Evolutionary conservation across 2,888 invertebrate genomes (phyloP).

Genomic region (Scaptomyza cyrtandrae): DNA sequence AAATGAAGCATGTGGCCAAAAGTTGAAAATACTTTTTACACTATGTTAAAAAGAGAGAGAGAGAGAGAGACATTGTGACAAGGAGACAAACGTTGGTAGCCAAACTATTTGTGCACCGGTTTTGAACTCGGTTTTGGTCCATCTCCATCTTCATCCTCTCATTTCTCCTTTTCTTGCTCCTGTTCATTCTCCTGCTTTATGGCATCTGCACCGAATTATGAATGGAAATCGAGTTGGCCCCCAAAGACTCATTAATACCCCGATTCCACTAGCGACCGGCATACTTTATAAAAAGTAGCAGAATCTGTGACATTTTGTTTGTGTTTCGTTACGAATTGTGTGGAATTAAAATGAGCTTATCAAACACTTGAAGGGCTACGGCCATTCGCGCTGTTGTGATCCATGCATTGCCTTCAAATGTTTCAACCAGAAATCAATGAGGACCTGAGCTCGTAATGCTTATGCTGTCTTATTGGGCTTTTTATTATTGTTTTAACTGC

Average conservation of each 20-base stretch:
- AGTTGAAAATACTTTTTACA: constrained; percentile 73
- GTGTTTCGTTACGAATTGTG: too few relatives aligned
- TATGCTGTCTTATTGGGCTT: too few relatives aligned
- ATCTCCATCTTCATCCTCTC: too few relatives aligned
- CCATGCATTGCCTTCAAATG: too few relatives aligned
- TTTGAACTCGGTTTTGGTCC: not conserved
- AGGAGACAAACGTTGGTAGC: constrained; percentile 16
- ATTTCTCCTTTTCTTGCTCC: constrained; percentile 3
- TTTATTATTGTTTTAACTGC: too few relatives aligned
- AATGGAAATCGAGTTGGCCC: constrained; percentile 50
- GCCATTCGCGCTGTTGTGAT: too few relatives aligned
- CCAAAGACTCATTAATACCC: constrained; percentile 54
- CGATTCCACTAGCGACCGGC: not conserved
- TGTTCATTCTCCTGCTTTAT: constrained; percentile 16
- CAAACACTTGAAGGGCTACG: too few relatives aligned
- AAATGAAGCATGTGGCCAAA: constrained; percentile 81
- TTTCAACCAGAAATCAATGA: too few relatives aligned
- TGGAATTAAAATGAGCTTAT: too few relatives aligned
- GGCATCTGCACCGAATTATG: constrained; percentile 68
- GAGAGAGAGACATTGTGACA: not conserved
- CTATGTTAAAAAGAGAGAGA: constrained; percentile 50
- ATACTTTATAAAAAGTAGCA: too few relatives aligned
- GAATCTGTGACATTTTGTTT: too few relatives aligned
- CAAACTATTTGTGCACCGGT: constrained; percentile 43
- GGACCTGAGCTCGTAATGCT: too few relatives aligned